A percentile compares a stretch with the other conserved stretches of the same genome.
Conservation (phyloP, 2,797 vertebrate genomes). For the Alcedo atthis region DNA sequence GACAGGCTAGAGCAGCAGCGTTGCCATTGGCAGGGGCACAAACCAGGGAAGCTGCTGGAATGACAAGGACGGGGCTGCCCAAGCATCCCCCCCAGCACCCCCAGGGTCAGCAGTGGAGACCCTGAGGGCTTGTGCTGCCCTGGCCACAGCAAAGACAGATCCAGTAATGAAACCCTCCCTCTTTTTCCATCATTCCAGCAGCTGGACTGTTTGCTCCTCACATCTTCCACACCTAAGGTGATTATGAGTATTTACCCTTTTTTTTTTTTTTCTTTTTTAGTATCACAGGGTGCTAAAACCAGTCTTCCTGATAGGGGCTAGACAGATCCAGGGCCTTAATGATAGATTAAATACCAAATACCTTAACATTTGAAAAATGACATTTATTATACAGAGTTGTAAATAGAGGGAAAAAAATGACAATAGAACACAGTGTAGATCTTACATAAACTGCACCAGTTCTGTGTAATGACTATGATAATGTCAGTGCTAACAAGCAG, state of each 20-base stretch:
- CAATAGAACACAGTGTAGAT: slow-evolving; percentile 73
- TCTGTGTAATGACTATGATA: slow-evolving; percentile 78
- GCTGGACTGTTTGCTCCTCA: neutral
- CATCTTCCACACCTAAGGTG: neutral
- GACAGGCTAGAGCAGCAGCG: neutral
- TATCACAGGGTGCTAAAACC: slow-evolving; percentile 5
- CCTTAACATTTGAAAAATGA: slow-evolving; percentile 80
- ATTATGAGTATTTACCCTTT: neutral
- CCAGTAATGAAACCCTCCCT: neutral
- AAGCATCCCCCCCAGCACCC: neutral
- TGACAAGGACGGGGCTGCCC: fast-evolving
- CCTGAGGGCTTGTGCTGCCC: fast-evolving
- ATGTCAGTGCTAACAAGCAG: slow-evolving; percentile 82
- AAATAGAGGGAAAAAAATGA: slow-evolving; percentile 74
- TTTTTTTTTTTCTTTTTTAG: neutral
- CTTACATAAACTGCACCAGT: slow-evolving; percentile 70
- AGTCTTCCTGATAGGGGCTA: slow-evolving; percentile 41
- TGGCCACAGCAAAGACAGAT: neutral
- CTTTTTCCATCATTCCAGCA: neutral
- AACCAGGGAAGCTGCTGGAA: fast-evolving
- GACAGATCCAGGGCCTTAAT: slow-evolving; percentile 62
- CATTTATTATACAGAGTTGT: slow-evolving; percentile 78
- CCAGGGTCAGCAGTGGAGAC: neutral
- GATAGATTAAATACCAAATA: slow-evolving; percentile 81
- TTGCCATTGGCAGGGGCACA: no score